Base-by-base conservation (phyloP, 2,888 invertebrate genomes). In the Nudaria mundana region DNA sequence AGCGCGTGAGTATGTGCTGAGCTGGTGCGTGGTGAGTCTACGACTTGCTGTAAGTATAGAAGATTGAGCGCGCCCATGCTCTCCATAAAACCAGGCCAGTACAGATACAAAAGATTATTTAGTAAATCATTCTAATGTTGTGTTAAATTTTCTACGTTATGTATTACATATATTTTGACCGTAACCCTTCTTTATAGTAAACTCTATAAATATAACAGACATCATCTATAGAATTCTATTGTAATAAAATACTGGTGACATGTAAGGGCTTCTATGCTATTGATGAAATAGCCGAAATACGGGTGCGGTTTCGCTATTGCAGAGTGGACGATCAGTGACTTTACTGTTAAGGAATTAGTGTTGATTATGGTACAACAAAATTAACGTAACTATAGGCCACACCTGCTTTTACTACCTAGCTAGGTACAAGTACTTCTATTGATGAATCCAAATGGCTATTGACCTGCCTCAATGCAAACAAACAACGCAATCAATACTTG, bases 241-340 rank as follows among this genome's bases (percentile, higher is more conserved):
- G 30, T 30, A 44, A 37, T 32, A 5, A 39, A 37, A 32, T 23
- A 28, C 36, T 18, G 14, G 14, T 31, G 6, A 13, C 6, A 25
- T 4, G 20, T 18, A 18, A 5, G 12, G 13, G 35, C 28, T 40
- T 31, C 45, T 45, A 39, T 37, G 38, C 55, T 52, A 68, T 59
- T 54, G 59, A 58, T 40, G 44, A 55, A 52, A 59, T 52, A 59
- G 49, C 65, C 57, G 56, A 67, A 71, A 63, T 56, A 62, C 70
- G 79, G 83, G 81, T 70, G 82, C 77, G 82, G 82, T n/a, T n/a
- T n/a, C n/a, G n/a, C 72, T 66, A 56, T 53, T 60, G 64, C 60
- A 64, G 66, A n/a, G n/a, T n/a, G n/a, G n/a, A 69, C 71, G 56
- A 56, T 56, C 54, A 58, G 64, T 63, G 63, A 59, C 60, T 63